Conservation (phyloP, 2,888 invertebrate genomes). For the Achlya flavicornis region DNA sequence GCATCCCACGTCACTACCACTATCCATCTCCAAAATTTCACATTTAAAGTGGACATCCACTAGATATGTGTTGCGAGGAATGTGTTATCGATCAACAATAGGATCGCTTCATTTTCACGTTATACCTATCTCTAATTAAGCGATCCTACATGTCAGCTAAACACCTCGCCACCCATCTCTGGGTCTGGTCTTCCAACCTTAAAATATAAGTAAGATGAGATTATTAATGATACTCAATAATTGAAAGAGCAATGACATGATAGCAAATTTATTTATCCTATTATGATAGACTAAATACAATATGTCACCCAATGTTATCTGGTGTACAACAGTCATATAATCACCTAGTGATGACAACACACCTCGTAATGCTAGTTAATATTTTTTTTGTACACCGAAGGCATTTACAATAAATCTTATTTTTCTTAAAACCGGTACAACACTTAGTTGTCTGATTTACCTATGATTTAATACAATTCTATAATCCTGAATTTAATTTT, state of each 20-base stretch:
- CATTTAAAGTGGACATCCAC: no score
- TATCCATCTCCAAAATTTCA: no score
- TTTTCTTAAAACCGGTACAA: not conserved
- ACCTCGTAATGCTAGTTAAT: constrained; percentile 28
- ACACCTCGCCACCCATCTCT: no score
- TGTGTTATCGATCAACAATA: no score
- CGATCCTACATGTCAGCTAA: no score
- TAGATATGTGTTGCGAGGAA: no score
- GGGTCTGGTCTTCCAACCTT: no score
- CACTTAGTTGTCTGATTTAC: not conserved
- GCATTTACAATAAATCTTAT: constrained; percentile 17
- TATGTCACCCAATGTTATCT: constrained; percentile 53
- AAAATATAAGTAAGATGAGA: no score
- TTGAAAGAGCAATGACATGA: constrained; percentile 62
- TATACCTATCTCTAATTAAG: no score
- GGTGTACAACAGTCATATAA: constrained; percentile 48
- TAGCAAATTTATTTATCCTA: constrained; percentile 80
- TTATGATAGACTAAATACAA: constrained; percentile 71
- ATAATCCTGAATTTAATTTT: not conserved
- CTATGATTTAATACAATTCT: not conserved
- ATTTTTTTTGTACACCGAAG: constrained; percentile 49
- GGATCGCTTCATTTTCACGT: no score
- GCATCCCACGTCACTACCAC: no score
- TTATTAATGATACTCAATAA: constrained; percentile 16
- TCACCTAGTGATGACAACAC: constrained; percentile 43